These are phyloP conservation scores for Mus caroli DNA, from an alignment of 2,797 vertebrate genomes.

Conservation along the genomic window DNA sequence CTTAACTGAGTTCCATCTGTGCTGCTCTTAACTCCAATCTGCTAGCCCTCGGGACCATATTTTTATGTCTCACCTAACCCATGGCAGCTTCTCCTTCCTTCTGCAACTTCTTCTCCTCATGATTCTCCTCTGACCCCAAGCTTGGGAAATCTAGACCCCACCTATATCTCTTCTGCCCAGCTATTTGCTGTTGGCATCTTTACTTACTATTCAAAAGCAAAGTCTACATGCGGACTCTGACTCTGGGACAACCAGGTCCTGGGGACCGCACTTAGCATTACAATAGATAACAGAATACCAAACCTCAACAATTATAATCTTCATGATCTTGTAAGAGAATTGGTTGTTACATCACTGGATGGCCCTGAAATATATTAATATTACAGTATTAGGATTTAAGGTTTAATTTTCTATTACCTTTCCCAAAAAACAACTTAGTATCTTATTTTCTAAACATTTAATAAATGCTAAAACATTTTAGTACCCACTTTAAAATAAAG, in stretches of 20 bases:
- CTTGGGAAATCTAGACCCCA: not conserved
- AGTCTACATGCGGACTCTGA: not conserved
- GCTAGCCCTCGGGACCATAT: not conserved
- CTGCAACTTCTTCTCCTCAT: not conserved
- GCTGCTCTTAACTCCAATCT: not conserved
- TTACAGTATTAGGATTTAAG: not conserved
- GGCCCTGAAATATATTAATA: not conserved
- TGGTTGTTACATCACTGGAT: not conserved
- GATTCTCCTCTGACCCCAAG: not conserved
- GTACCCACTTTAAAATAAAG: constrained; percentile 29
- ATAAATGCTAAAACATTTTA: constrained; percentile 22
- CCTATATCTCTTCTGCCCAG: not conserved
- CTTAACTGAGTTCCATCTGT: not conserved
- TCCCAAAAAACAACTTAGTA: not conserved
- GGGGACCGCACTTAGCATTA: not conserved
- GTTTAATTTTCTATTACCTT: not conserved
- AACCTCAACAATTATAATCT: not conserved
- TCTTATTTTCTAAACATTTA: constrained; percentile 20
- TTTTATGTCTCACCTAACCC: not conserved
- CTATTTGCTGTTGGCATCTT: not conserved
- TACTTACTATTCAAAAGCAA: not conserved
- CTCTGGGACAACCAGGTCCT: too few species aligned
- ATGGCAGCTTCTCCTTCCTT: not conserved
- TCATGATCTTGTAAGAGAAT: not conserved
- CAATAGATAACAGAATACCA: not conserved